phyloP scores from a whole-genome alignment of 1,140 invertebrate species.

The Plodia interpunctella region DNA sequence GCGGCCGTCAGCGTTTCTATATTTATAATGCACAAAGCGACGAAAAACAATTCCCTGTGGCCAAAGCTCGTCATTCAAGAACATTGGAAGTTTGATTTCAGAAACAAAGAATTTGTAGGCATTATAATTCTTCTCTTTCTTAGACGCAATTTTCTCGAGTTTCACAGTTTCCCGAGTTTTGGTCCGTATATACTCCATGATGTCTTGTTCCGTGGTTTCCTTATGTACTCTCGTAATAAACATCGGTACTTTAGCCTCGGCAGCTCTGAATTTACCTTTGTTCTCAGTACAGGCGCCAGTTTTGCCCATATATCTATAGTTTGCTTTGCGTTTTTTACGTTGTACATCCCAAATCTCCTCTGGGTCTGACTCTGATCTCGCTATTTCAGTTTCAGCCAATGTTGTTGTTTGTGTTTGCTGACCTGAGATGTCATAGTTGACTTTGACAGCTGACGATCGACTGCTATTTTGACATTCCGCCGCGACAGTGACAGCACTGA shows the following conservation, averaged over 20 bases:
- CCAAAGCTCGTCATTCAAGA: not conserved
- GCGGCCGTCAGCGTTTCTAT: no score
- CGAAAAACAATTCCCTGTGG: not conserved
- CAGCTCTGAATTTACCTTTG: not conserved
- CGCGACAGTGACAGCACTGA: no score
- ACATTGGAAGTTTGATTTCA: not conserved
- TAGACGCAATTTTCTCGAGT: not conserved
- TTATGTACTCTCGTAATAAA: constrained; percentile 1
- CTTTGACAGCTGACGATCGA: no score
- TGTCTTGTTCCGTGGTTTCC: not conserved
- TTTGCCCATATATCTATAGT: no score
- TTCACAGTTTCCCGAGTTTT: not conserved
- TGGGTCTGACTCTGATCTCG: no score
- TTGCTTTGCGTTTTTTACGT: no score
- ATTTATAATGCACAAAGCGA: not conserved
- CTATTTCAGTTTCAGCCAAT: no score
- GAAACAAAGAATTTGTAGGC: not conserved
- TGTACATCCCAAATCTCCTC: no score
- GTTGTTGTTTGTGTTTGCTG: no score
- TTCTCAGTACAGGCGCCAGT: not conserved
- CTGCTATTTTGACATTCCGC: no score
- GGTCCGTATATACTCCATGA: not conserved
- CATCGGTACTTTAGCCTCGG: not conserved
- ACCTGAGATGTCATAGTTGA: no score
- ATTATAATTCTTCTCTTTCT: not conserved